These are phyloP conservation scores for Parazoanthus atlanticus DNA, from an alignment of 92 coral and sea anemone genomes.

Conservation along the genomic window DNA sequence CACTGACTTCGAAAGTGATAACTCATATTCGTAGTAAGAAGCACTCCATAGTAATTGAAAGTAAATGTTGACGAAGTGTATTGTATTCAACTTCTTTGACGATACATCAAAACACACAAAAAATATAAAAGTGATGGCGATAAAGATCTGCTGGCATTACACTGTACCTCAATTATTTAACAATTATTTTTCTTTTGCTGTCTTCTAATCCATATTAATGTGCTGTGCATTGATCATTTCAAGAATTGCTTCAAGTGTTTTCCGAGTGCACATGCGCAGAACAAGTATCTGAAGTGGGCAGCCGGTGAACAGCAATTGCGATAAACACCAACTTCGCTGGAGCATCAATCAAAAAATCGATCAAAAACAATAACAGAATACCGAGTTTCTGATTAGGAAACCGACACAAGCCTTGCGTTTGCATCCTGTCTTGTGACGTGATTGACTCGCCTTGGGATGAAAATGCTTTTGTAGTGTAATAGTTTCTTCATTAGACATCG, in stretches of 20 bases:
- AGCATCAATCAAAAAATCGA: neutral
- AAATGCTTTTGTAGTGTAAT: neutral
- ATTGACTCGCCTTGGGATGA: neutral
- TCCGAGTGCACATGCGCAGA: neutral
- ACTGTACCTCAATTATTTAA: too few species aligned
- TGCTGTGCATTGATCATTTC: neutral
- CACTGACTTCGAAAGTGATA: neutral
- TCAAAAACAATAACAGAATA: neutral
- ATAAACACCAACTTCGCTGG: neutral
- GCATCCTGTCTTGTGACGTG: neutral
- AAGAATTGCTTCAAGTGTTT: neutral
- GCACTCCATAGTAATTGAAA: neutral
- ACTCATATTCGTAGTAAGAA: neutral
- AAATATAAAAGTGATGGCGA: neutral
- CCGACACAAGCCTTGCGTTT: neutral
- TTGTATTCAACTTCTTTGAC: neutral
- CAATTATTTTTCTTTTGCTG: neutral
- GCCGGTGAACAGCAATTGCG: too few species aligned
- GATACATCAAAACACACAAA: neutral
- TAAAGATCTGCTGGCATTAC: neutral
- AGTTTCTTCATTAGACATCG: neutral
- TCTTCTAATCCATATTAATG: neutral
- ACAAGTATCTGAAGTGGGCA: neutral
- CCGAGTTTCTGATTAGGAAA: neutral
- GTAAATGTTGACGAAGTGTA: neutral